phyloP scores from a whole-genome alignment of 2,797 vertebrate species.

The Mastacembelus armatus region DNA sequence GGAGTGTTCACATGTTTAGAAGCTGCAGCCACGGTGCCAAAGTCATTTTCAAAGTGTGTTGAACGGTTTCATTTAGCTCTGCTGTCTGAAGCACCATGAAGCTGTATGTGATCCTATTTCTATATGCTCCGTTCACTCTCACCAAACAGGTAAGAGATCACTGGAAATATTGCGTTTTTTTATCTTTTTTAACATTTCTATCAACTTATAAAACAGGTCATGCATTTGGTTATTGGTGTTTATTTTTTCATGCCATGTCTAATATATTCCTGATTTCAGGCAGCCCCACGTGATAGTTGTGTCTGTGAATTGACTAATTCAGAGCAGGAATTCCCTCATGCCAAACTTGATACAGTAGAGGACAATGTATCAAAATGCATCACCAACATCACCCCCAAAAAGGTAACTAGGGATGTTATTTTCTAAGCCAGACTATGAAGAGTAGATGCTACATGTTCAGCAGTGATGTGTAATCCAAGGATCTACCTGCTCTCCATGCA shows the following conservation, averaged over 20 bases:
- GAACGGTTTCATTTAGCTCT: neutral
- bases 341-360: slow-evolving; percentile 53
- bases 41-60: neutral
- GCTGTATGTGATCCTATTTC: slow-evolving; percentile 11
- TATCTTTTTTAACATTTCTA: neutral
- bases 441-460: no score
- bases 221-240: neutral
- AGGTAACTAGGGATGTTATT: slow-evolving; percentile 52
- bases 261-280: slow-evolving; percentile 28
- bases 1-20: slow-evolving; percentile 14
- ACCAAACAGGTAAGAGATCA: slow-evolving; percentile 62
- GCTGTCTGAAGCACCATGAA: slow-evolving; percentile 50
- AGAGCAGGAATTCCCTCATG: slow-evolving; percentile 67
- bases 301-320: slow-evolving; percentile 69
- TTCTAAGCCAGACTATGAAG: neutral
- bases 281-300: slow-evolving; percentile 44
- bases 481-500: slow-evolving; percentile 37
- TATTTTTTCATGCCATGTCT: neutral
- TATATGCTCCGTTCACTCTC: slow-evolving; percentile 53
- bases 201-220: neutral
- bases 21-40: slow-evolving; percentile 1
- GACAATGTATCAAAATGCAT: slow-evolving; percentile 59
- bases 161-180: neutral
- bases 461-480: neutral
- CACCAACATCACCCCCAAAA: slow-evolving; percentile 40